Evolutionary conservation across 2,797 vertebrate genomes (phyloP).

Genomic region (Fratercula arctica): DNA sequence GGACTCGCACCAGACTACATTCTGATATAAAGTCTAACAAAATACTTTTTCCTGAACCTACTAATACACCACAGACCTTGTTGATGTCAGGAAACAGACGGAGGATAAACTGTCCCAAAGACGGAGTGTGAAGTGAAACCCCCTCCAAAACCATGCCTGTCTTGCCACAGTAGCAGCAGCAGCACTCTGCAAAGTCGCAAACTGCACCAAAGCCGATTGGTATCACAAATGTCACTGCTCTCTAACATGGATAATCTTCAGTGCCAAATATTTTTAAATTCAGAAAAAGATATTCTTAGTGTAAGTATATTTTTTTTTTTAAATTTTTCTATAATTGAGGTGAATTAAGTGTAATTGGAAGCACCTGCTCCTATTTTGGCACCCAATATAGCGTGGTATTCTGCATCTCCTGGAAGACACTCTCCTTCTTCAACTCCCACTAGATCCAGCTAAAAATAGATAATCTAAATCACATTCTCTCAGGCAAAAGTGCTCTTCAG

Average conservation of each 20-base stretch:
- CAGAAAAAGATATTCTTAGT: conserved; percentile 13
- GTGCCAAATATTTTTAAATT: neutral
- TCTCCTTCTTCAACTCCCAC: conserved; percentile 39
- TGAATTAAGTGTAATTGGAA: conserved; percentile 56
- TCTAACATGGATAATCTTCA: neutral
- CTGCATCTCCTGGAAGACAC: conserved; percentile 27
- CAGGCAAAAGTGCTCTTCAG: neutral
- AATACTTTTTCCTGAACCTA: neutral
- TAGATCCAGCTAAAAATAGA: conserved; percentile 44
- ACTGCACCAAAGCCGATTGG: neutral
- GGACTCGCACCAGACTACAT: neutral
- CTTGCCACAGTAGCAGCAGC: neutral
- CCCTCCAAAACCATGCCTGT: accelerated
- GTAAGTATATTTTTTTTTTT: neutral
- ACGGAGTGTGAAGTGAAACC: accelerated
- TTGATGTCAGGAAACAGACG: neutral
- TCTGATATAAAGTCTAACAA: neutral
- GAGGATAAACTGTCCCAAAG: neutral
- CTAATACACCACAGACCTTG: too few relatives aligned
- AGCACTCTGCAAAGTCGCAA: neutral
- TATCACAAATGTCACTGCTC: neutral
- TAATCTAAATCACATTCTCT: conserved; percentile 12
- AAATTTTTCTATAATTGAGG: conserved; percentile 14
- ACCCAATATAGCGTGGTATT: neutral
- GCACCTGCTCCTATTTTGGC: conserved; percentile 17